Evolutionary conservation across 2,797 vertebrate species (phyloP).

Genomic region (Mormyrops attenuatus): DNA sequence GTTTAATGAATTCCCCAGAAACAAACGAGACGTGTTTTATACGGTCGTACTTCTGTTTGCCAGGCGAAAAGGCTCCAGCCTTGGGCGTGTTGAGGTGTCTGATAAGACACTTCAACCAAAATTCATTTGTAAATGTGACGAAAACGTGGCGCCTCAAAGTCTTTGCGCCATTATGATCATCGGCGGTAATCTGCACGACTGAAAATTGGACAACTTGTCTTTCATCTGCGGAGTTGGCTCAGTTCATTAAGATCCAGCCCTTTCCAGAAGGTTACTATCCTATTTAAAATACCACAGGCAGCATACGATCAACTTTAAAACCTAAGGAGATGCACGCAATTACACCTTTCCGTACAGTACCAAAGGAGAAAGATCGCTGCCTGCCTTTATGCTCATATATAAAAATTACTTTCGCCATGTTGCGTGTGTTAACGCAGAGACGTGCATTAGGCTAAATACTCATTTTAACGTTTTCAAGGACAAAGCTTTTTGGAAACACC

Average conservation of each 20-base stretch:
- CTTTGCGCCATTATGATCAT: conserved; percentile 26
- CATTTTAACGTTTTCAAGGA: conserved; percentile 18
- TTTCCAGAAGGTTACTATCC: not conserved
- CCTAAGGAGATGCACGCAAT: not conserved
- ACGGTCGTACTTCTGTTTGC: conserved; percentile 17
- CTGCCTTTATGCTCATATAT: not conserved
- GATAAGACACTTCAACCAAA: not conserved
- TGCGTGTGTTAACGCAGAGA: not conserved
- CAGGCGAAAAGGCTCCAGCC: not conserved
- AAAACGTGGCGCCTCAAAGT: conserved; percentile 31
- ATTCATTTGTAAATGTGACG: not conserved
- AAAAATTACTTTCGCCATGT: conserved; percentile 11
- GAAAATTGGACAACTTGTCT: not conserved
- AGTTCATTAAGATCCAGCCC: not conserved
- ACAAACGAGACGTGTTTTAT: not conserved
- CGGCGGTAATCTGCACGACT: not conserved
- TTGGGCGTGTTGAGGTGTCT: not conserved
- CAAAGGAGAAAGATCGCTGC: not conserved
- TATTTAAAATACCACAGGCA: not conserved
- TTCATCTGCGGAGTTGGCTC: not conserved
- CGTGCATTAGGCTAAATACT: conserved; percentile 9
- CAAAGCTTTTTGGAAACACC: conserved; percentile 15
- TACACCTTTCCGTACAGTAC: not conserved
- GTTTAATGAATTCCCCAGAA: not conserved
- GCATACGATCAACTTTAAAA: conserved; percentile 17